phyloP scores from a whole-genome alignment of 2,797 vertebrate species.

The Sebastes ruberrimus region DNA sequence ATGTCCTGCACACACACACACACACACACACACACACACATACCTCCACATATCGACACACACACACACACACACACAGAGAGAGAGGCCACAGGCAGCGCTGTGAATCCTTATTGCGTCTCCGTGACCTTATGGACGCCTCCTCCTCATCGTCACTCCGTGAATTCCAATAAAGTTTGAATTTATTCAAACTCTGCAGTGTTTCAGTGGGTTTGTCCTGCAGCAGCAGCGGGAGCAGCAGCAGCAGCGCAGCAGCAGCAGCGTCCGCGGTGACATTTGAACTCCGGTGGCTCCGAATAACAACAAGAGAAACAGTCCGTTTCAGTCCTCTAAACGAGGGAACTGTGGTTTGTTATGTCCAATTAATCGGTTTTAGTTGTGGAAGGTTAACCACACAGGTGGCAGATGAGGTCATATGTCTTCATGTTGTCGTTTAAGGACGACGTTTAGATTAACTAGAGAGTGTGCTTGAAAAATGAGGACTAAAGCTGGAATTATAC shows the following conservation, averaged over 20 bases:
- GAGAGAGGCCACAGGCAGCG: not conserved
- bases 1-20: slow-evolving; percentile 15
- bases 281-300: not conserved
- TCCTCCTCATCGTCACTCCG: not conserved
- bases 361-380: not conserved
- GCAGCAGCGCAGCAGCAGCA: too few species aligned
- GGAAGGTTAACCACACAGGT: not conserved
- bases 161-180: slow-evolving; percentile 55
- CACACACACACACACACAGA: not conserved
- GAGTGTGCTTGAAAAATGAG: too few species aligned
- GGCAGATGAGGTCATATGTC: not conserved
- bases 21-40: slow-evolving; percentile 13
- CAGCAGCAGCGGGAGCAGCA: not conserved
- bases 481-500: too few species aligned
- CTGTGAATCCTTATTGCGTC: slow-evolving; percentile 46
- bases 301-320: not conserved
- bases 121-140: slow-evolving; percentile 42
- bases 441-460: not conserved
- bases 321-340: not conserved
- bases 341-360: not conserved
- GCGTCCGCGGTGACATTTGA: slow-evolving; percentile 11
- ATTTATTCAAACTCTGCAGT: slow-evolving; percentile 30
- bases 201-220: slow-evolving; percentile 3
- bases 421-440: not conserved
- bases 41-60: not conserved